phyloP scores from a whole-genome alignment of 2,113 vertebrate species.

The Parus major region DNA sequence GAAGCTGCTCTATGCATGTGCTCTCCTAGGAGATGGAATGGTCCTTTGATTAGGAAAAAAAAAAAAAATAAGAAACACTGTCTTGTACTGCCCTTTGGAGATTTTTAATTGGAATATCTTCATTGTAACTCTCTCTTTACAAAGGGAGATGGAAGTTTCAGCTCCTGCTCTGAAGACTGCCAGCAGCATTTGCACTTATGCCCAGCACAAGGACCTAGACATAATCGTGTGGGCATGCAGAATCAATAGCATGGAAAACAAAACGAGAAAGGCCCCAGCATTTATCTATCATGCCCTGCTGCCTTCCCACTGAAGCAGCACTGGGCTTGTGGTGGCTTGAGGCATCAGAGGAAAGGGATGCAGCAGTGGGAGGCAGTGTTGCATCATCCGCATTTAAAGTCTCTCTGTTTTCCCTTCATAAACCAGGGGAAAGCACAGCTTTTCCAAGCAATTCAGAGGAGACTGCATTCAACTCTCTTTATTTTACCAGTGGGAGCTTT shows the following conservation, averaged over 20 bases:
- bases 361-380: background rate
- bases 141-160: background rate
- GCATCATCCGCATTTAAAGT: background rate
- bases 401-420: background rate
- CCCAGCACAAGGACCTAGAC: background rate
- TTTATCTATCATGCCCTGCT: fast-evolving
- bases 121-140: background rate
- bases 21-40: background rate
- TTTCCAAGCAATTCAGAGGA: background rate
- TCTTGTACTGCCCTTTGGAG: background rate
- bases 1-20: background rate
- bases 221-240: background rate
- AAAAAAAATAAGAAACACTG: background rate
- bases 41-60: background rate
- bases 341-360: fast-evolving
- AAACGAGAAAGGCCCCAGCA: background rate
- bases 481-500: slow-evolving; percentile 10
- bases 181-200: background rate
- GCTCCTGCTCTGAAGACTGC: background rate
- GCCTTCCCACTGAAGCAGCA: background rate
- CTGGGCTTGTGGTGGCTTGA: background rate
- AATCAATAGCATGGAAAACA: background rate
- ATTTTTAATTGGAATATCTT: background rate
- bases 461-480: background rate
- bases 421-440: background rate